Evolutionary conservation across 2,888 invertebrate genomes (phyloP), one percentile per base, ranked within the genome.

Genomic region (Rhamphomyia laevipes): DNA sequence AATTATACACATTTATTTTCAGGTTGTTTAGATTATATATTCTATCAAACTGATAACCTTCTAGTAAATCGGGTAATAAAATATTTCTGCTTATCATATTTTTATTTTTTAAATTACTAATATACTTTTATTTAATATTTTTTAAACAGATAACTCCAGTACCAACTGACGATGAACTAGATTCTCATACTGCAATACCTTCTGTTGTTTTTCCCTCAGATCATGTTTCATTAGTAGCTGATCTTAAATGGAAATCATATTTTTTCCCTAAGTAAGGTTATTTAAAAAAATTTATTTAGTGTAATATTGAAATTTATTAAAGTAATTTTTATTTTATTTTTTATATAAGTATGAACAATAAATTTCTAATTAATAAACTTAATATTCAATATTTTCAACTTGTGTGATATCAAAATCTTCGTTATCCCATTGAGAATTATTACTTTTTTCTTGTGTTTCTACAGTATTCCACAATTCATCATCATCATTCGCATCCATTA

Each of bases 1-100:
- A 93, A 93, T 67, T 93, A 80, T 60, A 91, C 91, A 0, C 73
- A 73, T 2, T 79, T 77, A 1, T 95, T 93, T 72, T 77, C 82
- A 12, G 93, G 82, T 44, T 92, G 92, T 56, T 73, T 96, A 49
- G 96, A 96, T 72, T 95, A 95, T 62, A 93, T 96, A 60, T 93
- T 82, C 69, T 86, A 85, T 62, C 84, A 91, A 58, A 77, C 72
- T 52, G 71, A 77, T 49, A 72, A 75, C 47, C 67, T 88, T 15
- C 62, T 70, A 57, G 78, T 89, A 1, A 69, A 75, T 42, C 79
- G 84, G 73, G 81, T 85, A 64, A 2, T 21, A 11, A 18, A 23
- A 42, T 40, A 27, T n/a, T n/a, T 27, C 23, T 27, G n/a, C n/a
- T n/a, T n/a, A n/a, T n/a, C n/a, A n/a, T n/a, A 33, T n/a, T 16